Conservation (phyloP, 2,888 invertebrate genomes). For the Stegophylla sp. region DNA sequence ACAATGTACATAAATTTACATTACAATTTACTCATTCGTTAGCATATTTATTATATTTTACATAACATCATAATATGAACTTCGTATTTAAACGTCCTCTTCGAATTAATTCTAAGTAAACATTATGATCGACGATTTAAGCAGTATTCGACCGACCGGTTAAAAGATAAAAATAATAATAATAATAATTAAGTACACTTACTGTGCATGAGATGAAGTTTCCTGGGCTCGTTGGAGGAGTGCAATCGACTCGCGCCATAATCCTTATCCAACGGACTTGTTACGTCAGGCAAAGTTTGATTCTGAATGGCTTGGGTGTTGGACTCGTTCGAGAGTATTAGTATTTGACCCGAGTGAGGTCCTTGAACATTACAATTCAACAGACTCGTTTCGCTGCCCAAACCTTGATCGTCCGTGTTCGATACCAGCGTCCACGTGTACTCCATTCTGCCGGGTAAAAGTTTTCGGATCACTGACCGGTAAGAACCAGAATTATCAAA, state of each 20-base stretch:
- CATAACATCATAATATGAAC: too few relatives aligned
- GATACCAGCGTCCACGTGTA: conserved; percentile 61
- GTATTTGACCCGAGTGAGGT: conserved; percentile 43
- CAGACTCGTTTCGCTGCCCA: conserved; percentile 44
- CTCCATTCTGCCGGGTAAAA: conserved; percentile 60
- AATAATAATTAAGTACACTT: conserved; percentile 3
- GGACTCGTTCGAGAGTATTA: conserved; percentile 53
- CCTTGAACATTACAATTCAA: conserved; percentile 52
- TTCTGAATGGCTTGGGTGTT: conserved; percentile 32
- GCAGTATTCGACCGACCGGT: too few relatives aligned
- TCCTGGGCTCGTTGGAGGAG: conserved; percentile 16
- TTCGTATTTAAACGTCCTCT: too few relatives aligned
- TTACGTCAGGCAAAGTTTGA: conserved; percentile 32
- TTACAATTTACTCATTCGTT: too few relatives aligned
- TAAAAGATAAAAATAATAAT: too few relatives aligned
- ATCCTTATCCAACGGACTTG: conserved; percentile 40
- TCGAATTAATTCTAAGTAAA: too few relatives aligned
- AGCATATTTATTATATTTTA: too few relatives aligned
- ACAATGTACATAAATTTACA: too few relatives aligned
- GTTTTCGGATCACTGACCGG: conserved; percentile 26
- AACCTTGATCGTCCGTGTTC: conserved; percentile 47
- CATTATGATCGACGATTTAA: too few relatives aligned
- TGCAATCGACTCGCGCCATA: conserved; percentile 8
- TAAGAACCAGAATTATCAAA: conserved; percentile 24
- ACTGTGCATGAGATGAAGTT: conserved; percentile 48